Conservation (phyloP, 2,113 vertebrate genomes). For the Spermophilus dauricus region DNA sequence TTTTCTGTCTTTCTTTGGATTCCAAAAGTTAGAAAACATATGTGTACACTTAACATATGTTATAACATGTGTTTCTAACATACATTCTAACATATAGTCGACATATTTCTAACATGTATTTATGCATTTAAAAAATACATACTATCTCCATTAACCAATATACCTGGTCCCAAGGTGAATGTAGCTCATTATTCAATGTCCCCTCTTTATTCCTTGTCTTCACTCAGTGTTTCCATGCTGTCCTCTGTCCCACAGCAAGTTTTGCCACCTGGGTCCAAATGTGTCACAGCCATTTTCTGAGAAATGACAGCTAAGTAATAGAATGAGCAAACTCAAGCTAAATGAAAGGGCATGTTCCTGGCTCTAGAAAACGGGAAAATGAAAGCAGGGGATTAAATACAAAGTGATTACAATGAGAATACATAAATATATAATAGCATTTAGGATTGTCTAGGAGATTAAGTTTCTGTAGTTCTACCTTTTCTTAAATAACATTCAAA, state of each 20-base stretch:
- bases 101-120: too few species aligned
- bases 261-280: background rate
- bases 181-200: background rate
- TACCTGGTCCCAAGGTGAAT: background rate
- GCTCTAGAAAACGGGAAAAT: constrained; percentile 66
- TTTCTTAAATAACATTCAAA: constrained; percentile 74
- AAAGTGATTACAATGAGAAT: constrained; percentile 68
- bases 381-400: constrained; percentile 70
- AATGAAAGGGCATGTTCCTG: constrained; percentile 63
- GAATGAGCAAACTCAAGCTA: constrained; percentile 58
- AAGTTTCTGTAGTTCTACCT: constrained; percentile 60
- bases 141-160: constrained; percentile 27
- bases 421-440: constrained; percentile 70
- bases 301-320: constrained; percentile 49
- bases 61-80: too few species aligned
- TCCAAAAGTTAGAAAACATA: background rate
- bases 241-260: background rate
- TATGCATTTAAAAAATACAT: background rate
- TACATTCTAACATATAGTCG: too few species aligned
- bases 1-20: background rate
- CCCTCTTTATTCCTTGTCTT: background rate
- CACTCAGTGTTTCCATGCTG: background rate
- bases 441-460: constrained; percentile 70
- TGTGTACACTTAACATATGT: too few species aligned
- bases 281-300: constrained; percentile 51